phyloP scores from a whole-genome alignment of 2,797 vertebrate species.

The Pseudochromis fuscus region DNA sequence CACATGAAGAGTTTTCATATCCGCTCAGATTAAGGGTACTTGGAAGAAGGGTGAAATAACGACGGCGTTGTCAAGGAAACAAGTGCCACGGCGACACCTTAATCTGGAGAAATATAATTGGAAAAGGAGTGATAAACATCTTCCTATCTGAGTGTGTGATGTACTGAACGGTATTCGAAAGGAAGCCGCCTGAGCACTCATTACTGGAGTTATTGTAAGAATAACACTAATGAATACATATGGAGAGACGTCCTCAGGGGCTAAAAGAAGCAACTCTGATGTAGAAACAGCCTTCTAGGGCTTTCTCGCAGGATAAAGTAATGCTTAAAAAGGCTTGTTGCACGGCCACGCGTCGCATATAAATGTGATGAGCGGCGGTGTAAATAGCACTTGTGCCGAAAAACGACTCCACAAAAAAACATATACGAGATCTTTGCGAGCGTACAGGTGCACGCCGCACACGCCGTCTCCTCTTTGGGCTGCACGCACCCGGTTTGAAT shows the following conservation, averaged over 20 bases:
- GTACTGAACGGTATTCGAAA: conserved; percentile 61
- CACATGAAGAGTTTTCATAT: conserved; percentile 79
- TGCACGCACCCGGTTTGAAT: conserved; percentile 31
- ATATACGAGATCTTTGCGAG: conserved; percentile 48
- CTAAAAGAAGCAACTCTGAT: conserved; percentile 37
- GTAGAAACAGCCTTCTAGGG: conserved; percentile 42
- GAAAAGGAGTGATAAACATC: conserved; percentile 83
- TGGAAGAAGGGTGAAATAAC: conserved; percentile 75
- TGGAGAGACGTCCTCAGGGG: conserved; percentile 51
- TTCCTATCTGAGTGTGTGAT: conserved; percentile 74
- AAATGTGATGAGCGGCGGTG: conserved; percentile 46
- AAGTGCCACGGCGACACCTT: conserved; percentile 80
- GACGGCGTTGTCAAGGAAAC: conserved; percentile 85
- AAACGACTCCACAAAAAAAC: conserved; percentile 44
- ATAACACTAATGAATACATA: conserved; percentile 76
- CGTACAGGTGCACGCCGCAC: conserved; percentile 56
- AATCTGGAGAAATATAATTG: conserved; percentile 85
- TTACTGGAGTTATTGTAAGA: conserved; percentile 75
- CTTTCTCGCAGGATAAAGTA: conserved; percentile 39
- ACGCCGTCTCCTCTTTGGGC: conserved; percentile 10
- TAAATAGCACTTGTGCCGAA: conserved; percentile 44
- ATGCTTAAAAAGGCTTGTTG: conserved; percentile 45
- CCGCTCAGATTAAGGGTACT: conserved; percentile 76
- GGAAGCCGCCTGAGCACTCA: conserved; percentile 71
- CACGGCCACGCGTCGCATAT: not conserved